A percentile compares a stretch with the other conserved stretches of the same genome.
phyloP scores from a whole-genome alignment of 2,113 vertebrate species.

The Rhinoptilus africanus region DNA sequence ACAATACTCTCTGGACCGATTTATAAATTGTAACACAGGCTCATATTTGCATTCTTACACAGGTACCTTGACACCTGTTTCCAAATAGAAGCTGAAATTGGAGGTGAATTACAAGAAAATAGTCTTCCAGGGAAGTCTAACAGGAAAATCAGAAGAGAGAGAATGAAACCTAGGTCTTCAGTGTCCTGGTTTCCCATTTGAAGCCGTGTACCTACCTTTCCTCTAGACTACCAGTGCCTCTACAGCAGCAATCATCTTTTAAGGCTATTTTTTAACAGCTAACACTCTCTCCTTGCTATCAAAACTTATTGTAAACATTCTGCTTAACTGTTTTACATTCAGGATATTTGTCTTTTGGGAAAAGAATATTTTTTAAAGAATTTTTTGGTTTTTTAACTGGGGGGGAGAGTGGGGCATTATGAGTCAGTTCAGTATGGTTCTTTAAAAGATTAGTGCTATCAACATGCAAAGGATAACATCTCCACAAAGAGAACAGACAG shows the following conservation, averaged over 20 bases:
- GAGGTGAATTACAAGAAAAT: background rate
- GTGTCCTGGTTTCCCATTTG: background rate
- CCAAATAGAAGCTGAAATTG: background rate
- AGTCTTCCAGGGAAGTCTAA: background rate
- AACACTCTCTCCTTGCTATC: background rate
- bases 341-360: background rate
- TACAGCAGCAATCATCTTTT: background rate
- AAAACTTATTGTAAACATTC: background rate
- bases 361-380: background rate
- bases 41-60: background rate
- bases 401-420: background rate
- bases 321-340: background rate
- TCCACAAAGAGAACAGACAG: conserved; percentile 25
- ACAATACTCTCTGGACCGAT: background rate
- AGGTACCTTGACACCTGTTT: background rate
- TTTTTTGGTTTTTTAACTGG: background rate
- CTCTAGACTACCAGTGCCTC: background rate
- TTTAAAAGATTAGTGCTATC: conserved; percentile 20
- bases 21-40: background rate
- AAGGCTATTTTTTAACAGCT: background rate
- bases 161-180: background rate
- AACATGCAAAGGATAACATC: conserved; percentile 23
- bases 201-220: background rate
- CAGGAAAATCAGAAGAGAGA: background rate
- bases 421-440: background rate